Evolutionary conservation across 2,797 vertebrate genomes (phyloP).

Genomic region (Onychomys leucogaster): DNA sequence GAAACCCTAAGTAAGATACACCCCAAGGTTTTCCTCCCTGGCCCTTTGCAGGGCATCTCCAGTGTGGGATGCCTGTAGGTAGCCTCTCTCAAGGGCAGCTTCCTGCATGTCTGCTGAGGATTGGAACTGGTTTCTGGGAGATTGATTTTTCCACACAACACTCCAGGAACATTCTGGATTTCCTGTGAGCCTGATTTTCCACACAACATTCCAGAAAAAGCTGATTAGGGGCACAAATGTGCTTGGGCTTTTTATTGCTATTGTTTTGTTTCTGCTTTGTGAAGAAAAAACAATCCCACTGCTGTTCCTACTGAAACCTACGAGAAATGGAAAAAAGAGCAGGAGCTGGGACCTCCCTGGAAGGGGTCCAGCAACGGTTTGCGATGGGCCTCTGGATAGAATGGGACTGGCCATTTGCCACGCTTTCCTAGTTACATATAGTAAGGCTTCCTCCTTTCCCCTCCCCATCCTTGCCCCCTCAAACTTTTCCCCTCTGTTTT

Average conservation of each 20-base stretch:
- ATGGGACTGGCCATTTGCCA: too few relatives aligned
- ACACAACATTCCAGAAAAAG: slow-evolving; percentile 4
- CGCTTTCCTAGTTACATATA: background rate
- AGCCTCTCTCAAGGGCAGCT: background rate
- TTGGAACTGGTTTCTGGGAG: background rate
- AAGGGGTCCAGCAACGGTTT: background rate
- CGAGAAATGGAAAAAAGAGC: background rate
- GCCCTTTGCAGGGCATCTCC: background rate
- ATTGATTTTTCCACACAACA: slow-evolving; percentile 24
- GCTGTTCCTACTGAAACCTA: slow-evolving; percentile 34
- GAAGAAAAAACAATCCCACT: background rate
- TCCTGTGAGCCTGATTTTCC: slow-evolving; percentile 28
- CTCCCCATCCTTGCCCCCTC: background rate
- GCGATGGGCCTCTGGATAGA: background rate
- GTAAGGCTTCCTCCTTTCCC: background rate
- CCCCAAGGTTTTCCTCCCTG: background rate
- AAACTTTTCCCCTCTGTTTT: background rate
- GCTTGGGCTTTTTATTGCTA: background rate
- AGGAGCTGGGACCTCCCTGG: background rate
- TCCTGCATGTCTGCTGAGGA: background rate
- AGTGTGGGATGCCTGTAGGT: background rate
- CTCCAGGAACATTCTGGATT: slow-evolving; percentile 36
- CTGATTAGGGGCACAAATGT: slow-evolving; percentile 42
- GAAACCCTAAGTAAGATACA: background rate
- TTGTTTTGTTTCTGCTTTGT: background rate